Evolutionary conservation across 2,797 vertebrate species (phyloP).

Genomic region (Enteromius afrohamiltoni): DNA sequence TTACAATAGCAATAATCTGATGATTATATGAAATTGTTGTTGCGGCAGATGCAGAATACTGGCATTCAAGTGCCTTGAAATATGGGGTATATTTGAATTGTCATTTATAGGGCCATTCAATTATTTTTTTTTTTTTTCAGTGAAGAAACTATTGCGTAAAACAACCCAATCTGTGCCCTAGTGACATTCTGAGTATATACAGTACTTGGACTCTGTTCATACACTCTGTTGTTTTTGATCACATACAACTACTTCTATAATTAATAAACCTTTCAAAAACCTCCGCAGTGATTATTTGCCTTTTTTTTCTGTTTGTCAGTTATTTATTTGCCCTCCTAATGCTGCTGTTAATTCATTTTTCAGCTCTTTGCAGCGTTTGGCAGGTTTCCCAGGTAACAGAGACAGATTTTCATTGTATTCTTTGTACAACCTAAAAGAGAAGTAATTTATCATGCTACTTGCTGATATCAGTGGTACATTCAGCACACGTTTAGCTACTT

Average conservation of each 20-base stretch:
- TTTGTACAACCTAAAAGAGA: conserved; percentile 22
- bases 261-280: conserved; percentile 54
- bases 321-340: not conserved
- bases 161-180: not conserved
- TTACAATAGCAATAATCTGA: conserved; percentile 19
- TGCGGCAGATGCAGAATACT: not conserved
- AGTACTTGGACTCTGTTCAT: conserved; percentile 38
- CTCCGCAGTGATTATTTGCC: conserved; percentile 1
- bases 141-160: not conserved
- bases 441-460: not conserved
- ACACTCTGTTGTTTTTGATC: conserved; percentile 28
- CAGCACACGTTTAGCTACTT: conserved; percentile 12
- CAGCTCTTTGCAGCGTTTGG: conserved; percentile 40
- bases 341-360: not conserved
- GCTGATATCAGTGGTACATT: conserved; percentile 1
- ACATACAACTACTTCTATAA: conserved; percentile 39
- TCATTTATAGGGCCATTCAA: not conserved
- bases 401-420: conserved; percentile 7
- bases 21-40: conserved; percentile 24
- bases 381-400: conserved; percentile 59
- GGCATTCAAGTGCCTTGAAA: conserved; percentile 9
- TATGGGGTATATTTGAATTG: not conserved
- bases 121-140: not conserved
- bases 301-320: not conserved
- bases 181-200: conserved; percentile 25